Evolutionary conservation across 92 coral and sea anemone genomes (phyloP).

Genomic region (Porites divaricata): DNA sequence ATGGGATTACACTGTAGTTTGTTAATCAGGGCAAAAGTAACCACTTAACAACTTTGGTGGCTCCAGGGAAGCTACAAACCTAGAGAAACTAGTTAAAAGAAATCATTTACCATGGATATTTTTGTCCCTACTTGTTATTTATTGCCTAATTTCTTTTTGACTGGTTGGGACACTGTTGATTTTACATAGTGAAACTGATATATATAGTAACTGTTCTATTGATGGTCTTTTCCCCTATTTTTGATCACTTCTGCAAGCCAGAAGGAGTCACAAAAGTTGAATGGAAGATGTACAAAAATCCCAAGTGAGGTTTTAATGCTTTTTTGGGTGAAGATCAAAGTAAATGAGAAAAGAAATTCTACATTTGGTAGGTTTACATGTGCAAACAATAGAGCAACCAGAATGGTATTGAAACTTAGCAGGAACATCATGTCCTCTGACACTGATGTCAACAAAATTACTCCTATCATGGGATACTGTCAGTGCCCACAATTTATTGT

Average conservation of each 20-base stretch:
- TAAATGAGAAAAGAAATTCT: constrained; percentile 6
- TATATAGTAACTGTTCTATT: constrained; percentile 36
- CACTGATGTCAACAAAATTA: constrained; percentile 12
- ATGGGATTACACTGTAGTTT: too few species aligned
- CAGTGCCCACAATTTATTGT: background rate
- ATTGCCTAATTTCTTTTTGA: background rate
- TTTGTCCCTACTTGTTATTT: too few species aligned
- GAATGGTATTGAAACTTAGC: constrained; percentile 22
- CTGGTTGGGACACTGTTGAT: constrained; percentile 37
- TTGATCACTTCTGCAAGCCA: constrained; percentile 25
- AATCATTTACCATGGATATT: too few species aligned
- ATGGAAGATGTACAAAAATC: constrained; percentile 25
- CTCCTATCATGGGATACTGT: constrained; percentile 14
- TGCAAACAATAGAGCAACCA: constrained; percentile 20
- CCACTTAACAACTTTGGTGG: too few species aligned
- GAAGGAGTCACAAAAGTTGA: constrained; percentile 28
- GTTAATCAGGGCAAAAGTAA: too few species aligned
- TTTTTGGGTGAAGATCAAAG: too few species aligned
- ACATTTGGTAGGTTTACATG: constrained; percentile 12
- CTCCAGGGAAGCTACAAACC: too few species aligned
- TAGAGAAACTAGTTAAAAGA: too few species aligned
- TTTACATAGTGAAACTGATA: constrained; percentile 21
- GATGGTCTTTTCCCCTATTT: constrained; percentile 31
- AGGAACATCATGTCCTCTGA: constrained; percentile 11
- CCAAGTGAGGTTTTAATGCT: constrained; percentile 3